Evolutionary conservation across 2,797 vertebrate genomes (phyloP).

Genomic region (Dipus sagitta): DNA sequence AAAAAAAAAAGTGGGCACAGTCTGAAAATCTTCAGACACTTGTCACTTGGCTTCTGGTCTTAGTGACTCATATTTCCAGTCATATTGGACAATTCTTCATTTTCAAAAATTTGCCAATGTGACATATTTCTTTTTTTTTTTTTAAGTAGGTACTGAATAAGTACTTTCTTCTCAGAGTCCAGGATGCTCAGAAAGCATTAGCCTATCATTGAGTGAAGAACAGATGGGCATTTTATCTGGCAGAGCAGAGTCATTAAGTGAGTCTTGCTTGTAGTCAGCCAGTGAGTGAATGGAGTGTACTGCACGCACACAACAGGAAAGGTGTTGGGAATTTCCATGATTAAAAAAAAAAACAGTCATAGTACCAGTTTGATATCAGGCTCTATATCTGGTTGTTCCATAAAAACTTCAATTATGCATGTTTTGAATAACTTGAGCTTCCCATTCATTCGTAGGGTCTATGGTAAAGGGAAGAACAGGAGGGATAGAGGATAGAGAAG

Average conservation of each 20-base stretch:
- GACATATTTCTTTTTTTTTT: slow-evolving; percentile 39
- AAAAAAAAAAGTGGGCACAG: slow-evolving; percentile 68
- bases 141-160: slow-evolving; percentile 60
- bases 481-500: background rate
- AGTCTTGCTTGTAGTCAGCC: slow-evolving; percentile 31
- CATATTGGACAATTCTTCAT: slow-evolving; percentile 61
- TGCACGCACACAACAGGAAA: background rate
- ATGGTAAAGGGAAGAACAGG: background rate
- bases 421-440: slow-evolving; percentile 19
- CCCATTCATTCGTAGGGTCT: background rate
- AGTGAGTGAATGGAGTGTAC: slow-evolving; percentile 5
- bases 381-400: slow-evolving; percentile 15
- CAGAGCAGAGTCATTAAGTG: slow-evolving; percentile 41
- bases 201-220: slow-evolving; percentile 56
- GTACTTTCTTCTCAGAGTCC: slow-evolving; percentile 41
- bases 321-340: background rate
- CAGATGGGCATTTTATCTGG: slow-evolving; percentile 51
- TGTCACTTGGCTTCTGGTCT: slow-evolving; percentile 64
- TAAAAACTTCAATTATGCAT: background rate
- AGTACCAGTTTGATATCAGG: background rate
- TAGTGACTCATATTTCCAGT: slow-evolving; percentile 70
- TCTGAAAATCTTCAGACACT: slow-evolving; percentile 67
- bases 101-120: slow-evolving; percentile 56
- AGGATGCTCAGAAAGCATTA: slow-evolving; percentile 47
- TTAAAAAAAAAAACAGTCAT: background rate